phyloP scores from a whole-genome alignment of 2,113 vertebrate species.

The Thunnus maccoyii region DNA sequence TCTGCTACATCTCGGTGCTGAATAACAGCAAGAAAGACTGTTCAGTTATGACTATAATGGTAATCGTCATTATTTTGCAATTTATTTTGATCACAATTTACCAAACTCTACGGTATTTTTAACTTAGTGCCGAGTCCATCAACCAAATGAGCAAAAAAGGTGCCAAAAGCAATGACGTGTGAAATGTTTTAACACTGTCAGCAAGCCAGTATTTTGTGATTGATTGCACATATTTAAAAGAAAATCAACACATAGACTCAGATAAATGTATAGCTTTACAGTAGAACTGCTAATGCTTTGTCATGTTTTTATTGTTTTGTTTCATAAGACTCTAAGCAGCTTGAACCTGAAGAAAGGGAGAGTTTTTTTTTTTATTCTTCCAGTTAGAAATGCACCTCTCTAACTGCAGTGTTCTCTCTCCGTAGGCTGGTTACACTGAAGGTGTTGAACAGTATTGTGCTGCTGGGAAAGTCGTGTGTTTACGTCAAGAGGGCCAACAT shows the following conservation, averaged over 20 bases:
- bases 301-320: too few species aligned
- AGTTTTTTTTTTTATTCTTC: too few species aligned
- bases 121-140: background rate
- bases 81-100: background rate
- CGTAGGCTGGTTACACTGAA: conserved; percentile 93
- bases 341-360: too few species aligned
- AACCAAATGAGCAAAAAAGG: background rate
- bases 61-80: background rate
- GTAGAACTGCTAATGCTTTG: too few species aligned
- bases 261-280: too few species aligned
- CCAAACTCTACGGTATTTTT: background rate
- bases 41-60: background rate
- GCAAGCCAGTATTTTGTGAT: background rate
- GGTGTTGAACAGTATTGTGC: conserved; percentile 95
- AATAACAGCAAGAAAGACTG: background rate
- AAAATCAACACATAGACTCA: too few species aligned
- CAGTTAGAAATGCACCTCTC: background rate
- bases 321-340: background rate
- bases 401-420: conserved; percentile 19
- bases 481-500: conserved; percentile 98
- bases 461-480: conserved; percentile 96
- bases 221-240: too few species aligned
- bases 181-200: background rate
- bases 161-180: background rate
- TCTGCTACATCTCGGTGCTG: background rate